phyloP scores from a whole-genome alignment of 1,140 invertebrate genomes.

The Melipona quadrifasciata region DNA sequence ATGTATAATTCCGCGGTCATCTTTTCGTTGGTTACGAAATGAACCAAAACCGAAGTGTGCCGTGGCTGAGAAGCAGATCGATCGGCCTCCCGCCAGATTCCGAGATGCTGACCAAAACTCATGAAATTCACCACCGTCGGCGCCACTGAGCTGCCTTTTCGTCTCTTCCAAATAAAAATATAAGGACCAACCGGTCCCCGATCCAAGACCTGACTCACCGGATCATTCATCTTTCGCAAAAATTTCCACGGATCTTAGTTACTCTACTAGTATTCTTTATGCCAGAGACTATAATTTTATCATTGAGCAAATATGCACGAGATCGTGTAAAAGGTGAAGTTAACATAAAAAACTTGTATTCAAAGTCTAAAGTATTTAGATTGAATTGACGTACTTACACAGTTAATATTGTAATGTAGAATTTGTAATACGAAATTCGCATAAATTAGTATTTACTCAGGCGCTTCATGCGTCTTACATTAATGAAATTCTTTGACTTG shows the following conservation, averaged over 20 bases:
- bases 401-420: too few relatives aligned
- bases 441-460: too few relatives aligned
- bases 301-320: not conserved
- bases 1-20: slow-evolving; percentile 13
- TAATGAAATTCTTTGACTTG: too few relatives aligned
- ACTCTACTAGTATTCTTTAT: not conserved
- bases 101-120: slow-evolving; percentile 45
- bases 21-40: slow-evolving; percentile 33
- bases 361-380: too few relatives aligned
- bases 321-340: not conserved
- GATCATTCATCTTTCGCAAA: not conserved
- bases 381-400: too few relatives aligned
- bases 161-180: slow-evolving; percentile 8
- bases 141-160: slow-evolving; percentile 53
- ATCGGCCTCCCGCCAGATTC: slow-evolving; percentile 71
- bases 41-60: slow-evolving; percentile 46
- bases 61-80: slow-evolving; percentile 63
- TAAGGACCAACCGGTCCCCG: slow-evolving; percentile 1
- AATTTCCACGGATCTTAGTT: not conserved
- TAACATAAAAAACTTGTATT: not conserved
- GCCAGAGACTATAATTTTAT: not conserved
- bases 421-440: too few relatives aligned
- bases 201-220: not conserved
- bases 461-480: too few relatives aligned
- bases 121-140: slow-evolving; percentile 56